These are phyloP conservation scores for Leguminivora glycinivorella DNA, from an alignment of 1,140 invertebrate genomes.

Conservation along the genomic window DNA sequence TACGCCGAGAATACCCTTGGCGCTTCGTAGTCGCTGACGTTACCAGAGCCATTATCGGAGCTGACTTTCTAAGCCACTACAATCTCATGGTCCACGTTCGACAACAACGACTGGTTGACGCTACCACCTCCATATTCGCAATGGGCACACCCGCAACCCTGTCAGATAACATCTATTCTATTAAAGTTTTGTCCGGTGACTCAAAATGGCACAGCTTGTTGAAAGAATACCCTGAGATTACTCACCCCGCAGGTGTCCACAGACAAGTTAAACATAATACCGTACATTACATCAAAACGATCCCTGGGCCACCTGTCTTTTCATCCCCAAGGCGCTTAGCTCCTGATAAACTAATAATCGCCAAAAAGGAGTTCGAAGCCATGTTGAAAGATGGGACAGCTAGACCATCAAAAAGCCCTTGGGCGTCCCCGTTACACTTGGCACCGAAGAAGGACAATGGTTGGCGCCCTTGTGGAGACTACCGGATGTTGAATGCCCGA, in stretches of 20 bases:
- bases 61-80: not conserved
- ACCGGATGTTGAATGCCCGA: not conserved
- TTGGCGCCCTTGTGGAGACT: not conserved
- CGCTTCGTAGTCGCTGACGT: not conserved
- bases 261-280: not conserved
- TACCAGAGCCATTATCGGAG: not conserved
- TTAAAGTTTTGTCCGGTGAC: no score
- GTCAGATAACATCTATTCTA: no score
- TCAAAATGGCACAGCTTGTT: not conserved
- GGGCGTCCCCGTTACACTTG: not conserved
- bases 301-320: not conserved
- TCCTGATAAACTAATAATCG: not conserved
- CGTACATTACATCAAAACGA: not conserved
- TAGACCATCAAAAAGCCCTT: not conserved
- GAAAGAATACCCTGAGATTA: not conserved
- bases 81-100: not conserved
- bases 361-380: not conserved
- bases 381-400: not conserved
- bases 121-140: not conserved
- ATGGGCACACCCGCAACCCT: not conserved
- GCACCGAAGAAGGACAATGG: slow-evolving; percentile 8
- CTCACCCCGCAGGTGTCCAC: not conserved
- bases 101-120: not conserved
- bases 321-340: not conserved
- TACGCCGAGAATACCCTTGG: slow-evolving; percentile 10